Evolutionary conservation across 2,888 invertebrate genomes (phyloP), one percentile per base, ranked within the genome.

Genomic region (Linyphia triangularis): DNA sequence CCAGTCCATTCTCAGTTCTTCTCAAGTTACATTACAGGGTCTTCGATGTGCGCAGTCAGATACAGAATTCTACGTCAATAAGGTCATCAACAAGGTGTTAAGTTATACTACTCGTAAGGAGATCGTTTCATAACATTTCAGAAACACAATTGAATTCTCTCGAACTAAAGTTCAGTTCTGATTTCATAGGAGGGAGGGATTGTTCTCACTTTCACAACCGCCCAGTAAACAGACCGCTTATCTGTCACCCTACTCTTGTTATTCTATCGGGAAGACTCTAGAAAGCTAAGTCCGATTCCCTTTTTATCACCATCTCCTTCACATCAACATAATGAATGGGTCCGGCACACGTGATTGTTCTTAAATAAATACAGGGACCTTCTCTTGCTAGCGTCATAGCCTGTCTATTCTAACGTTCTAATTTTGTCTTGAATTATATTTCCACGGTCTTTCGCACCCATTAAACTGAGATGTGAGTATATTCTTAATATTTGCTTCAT

Each of bases 141-240:
- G 65, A 65, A 79, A 79, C 78, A 79, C 19, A 26, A 51, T n/a
- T 78, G 24, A 9, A 67, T 51, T 69, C 33, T 19, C n/a, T 5
- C 57, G 57, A 69, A 81, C 33, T 69, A 57, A 57, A 69, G 79
- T 69, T 81, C 69, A 69, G 28, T 22, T 24, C 24, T 9, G 30
- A 43, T 43, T 43, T 43, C 43, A 10, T 16, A n/a, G n/a, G 43
- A 51, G 67, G 43, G 67, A 51, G 30, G 40, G 28, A 67, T n/a
- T 9, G 33, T 19, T 24, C 9, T 24, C 24, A 19, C 33, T 81
- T 81, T 67, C 79, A 67, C 69, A 81, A 81, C 16, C 22, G 4
- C 16, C 24, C 30, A 9, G 69, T 81, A 81, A 81, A 81, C 79
- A 81, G 57, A 24, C 16, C 10, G n/a, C 65, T 81, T 81, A 81